Evolutionary conservation across 2,113 vertebrate species (phyloP), one percentile per base, ranked within the genome.

Genomic region (Axis porcinus): DNA sequence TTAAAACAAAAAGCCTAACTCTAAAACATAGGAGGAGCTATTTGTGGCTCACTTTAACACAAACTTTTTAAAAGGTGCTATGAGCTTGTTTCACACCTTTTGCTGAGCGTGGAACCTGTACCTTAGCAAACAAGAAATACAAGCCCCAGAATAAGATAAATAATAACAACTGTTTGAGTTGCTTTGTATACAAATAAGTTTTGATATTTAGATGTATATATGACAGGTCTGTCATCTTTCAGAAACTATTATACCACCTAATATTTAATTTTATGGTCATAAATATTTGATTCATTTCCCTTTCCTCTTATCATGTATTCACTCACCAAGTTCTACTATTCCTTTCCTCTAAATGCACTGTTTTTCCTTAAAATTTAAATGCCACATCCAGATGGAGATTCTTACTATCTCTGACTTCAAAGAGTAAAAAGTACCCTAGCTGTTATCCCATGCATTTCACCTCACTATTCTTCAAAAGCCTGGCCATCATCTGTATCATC

Each of bases 1-100:
- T 83, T 47, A 95, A 95, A 94, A 89, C 83, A 83, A 94, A 88
- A 90, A 92, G 27, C 11, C 45, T 45, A 92, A 36, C 21, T 60
- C 40, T 21, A 36, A 89, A 81, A 58, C 60, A 50, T 2, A 30
- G 14, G 57, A 54, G 21, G 4, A 91, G 43, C 15, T 90, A 45
- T 95, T 70, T 93, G 78, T 43, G 40, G 83, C 40, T 86, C 52
- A 6, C 15, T 19, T 79, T 23, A 94, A 86, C 23, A 90, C 28
- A 58, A 57, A 95, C 27, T 90, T 93, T 28, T 82, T 9, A 55
- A 54, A 78, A 94, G 50, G 36, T 25, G 8, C 23, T n/a, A 36
- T 1, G 27, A 55, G 50, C 36, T 91, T 50, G n/a, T 45, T 47
- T 96, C 47, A 76, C 14, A 54, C 17, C 28, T 89, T 58, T 93